These are phyloP conservation scores for Rostratula benghalensis DNA, from an alignment of 2,113 vertebrate genomes.

Conservation along the genomic window DNA sequence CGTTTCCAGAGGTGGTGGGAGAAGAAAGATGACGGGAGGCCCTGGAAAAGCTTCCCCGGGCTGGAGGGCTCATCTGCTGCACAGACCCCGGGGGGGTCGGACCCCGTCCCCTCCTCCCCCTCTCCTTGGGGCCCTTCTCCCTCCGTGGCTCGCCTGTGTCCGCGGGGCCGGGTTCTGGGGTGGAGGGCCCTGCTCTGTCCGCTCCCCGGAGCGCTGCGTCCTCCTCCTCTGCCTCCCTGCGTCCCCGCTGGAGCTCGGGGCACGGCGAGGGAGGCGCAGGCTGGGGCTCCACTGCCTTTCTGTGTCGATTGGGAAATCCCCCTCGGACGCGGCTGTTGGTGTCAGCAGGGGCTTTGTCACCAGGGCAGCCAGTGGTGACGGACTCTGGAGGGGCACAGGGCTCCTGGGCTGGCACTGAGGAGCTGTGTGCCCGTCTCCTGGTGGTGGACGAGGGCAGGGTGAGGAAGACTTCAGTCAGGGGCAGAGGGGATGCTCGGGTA, in stretches of 20 bases:
- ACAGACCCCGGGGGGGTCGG: not conserved
- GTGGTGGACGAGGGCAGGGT: not conserved
- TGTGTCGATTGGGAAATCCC: not conserved
- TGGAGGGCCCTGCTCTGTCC: not conserved
- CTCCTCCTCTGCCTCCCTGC: not conserved
- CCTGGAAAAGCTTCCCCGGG: slow-evolving; percentile 1
- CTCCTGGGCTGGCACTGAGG: not conserved
- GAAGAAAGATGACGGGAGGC: not conserved
- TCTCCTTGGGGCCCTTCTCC: not conserved
- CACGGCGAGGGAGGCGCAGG: not conserved
- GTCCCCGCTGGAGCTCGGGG: too few relatives aligned
- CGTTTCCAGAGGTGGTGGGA: not conserved
- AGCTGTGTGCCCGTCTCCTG: not conserved
- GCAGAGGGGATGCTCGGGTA: not conserved
- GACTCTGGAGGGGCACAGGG: not conserved
- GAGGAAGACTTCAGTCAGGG: not conserved
- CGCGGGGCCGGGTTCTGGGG: not conserved
- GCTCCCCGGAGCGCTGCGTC: not conserved
- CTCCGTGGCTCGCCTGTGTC: slow-evolving; percentile 6
- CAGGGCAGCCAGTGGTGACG: not conserved
- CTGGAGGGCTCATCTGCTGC: slow-evolving; percentile 31
- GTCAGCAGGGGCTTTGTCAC: not conserved
- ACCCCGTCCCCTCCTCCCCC: slow-evolving; percentile 26
- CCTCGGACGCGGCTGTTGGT: not conserved
- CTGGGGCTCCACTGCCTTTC: fast-evolving